A percentile compares a stretch with the other conserved stretches of the same genome.
Conservation (phyloP, 2,113 vertebrate genomes). For the Sturnira hondurensis region DNA sequence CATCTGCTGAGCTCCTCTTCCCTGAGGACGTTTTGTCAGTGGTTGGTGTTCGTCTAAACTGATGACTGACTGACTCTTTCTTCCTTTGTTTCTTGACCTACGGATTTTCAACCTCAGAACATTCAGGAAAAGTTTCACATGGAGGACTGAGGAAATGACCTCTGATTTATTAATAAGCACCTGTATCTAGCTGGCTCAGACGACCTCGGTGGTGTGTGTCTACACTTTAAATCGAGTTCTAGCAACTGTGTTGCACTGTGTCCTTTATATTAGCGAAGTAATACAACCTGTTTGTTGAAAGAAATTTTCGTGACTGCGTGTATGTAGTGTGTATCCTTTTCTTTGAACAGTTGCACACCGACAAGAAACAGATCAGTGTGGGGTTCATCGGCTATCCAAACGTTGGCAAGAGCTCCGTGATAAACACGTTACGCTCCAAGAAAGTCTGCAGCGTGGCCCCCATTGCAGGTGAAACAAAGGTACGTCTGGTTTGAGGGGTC, state of each 20-base stretch:
- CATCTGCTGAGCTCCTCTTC: background rate
- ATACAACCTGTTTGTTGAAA: background rate
- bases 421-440: conserved; percentile 96
- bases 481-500: conserved; percentile 48
- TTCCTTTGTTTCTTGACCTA: conserved; percentile 13
- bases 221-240: background rate
- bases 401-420: conserved; percentile 98
- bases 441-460: conserved; percentile 98
- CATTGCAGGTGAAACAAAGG: conserved; percentile 98
- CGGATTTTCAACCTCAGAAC: background rate
- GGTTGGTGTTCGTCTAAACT: background rate
- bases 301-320: background rate
- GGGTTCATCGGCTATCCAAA: conserved; percentile 99
- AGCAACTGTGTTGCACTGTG: background rate
- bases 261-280: background rate
- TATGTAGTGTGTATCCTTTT: conserved; percentile 7
- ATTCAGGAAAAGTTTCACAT: background rate
- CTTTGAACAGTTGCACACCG: conserved; percentile 90
- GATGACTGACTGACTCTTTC: background rate
- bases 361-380: conserved; percentile 99
- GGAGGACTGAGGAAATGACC: background rate
- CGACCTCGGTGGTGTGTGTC: background rate
- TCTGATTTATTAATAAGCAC: background rate
- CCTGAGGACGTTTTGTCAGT: background rate
- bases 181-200: background rate